These are phyloP conservation scores for Camptogramma bilineatum DNA, from an alignment of 2,888 invertebrate genomes.

Conservation along the genomic window DNA sequence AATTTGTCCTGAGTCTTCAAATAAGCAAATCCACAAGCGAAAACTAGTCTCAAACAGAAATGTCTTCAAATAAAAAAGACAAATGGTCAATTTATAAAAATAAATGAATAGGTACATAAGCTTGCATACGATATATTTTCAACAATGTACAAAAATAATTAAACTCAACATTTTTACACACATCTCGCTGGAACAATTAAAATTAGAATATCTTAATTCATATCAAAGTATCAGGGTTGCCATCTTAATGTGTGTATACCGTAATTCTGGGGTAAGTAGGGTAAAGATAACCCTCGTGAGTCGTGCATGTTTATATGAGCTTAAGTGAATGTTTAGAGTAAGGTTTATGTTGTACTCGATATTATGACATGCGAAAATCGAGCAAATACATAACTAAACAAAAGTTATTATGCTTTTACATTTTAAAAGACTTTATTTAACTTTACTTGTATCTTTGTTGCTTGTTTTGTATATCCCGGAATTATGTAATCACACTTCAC, in stretches of 20 bases:
- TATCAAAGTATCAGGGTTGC: constrained; percentile 86
- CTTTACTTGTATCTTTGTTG: no score
- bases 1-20: no score
- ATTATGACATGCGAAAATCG: not conserved
- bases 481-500: no score
- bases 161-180: constrained; percentile 36
- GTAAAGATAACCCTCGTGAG: constrained; percentile 69
- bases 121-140: not conserved
- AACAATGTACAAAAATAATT: constrained; percentile 18
- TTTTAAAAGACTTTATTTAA: no score
- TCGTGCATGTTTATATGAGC: constrained; percentile 79
- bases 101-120: not conserved
- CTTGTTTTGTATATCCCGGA: no score
- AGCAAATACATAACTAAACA: no score
- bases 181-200: constrained; percentile 71
- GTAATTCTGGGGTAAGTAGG: constrained; percentile 77
- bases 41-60: no score
- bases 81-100: no score
- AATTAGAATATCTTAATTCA: constrained; percentile 91
- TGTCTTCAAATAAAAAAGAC: no score
- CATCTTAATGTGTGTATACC: constrained; percentile 83
- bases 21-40: no score
- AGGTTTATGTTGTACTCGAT: constrained; percentile 17
- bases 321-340: constrained; percentile 74
- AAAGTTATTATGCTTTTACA: no score